Percentiles rank a stretch among this genome's conserved stretches.
These are phyloP conservation scores for Pyrocephalus nanus DNA, from an alignment of 2,797 vertebrate species.

Conservation along the genomic window DNA sequence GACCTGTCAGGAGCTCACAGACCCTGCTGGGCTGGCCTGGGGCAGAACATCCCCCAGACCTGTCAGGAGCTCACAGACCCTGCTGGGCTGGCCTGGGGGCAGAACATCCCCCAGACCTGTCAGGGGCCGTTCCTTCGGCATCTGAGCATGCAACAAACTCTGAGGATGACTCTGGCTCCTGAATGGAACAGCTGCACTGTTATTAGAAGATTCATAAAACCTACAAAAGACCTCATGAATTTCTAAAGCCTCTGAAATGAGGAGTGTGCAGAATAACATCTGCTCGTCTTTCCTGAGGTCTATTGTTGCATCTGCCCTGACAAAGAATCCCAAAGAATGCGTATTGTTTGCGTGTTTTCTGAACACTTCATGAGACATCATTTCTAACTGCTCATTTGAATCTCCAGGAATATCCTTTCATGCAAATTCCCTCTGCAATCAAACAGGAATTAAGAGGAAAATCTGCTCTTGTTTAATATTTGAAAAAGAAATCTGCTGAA, in stretches of 20 bases:
- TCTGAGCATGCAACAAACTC: background rate
- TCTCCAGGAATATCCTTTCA: conserved; percentile 52
- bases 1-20: background rate
- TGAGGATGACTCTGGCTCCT: background rate
- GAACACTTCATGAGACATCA: background rate
- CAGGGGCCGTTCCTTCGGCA: background rate
- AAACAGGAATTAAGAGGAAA: conserved; percentile 24
- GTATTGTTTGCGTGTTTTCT: conserved; percentile 31
- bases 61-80: background rate
- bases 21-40: background rate
- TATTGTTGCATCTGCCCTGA: conserved; percentile 54
- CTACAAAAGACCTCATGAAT: conserved; percentile 65
- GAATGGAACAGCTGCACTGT: conserved; percentile 55
- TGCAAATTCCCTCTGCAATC: background rate
- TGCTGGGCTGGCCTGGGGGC: background rate
- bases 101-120: background rate
- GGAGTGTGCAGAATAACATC: conserved; percentile 59
- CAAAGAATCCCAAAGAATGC: conserved; percentile 38
- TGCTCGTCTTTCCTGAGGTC: conserved; percentile 46
- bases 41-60: background rate
- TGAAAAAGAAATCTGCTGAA: conserved; percentile 27
- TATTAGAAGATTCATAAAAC: conserved; percentile 54
- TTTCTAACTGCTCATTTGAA: conserved; percentile 38
- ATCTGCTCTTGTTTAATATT: conserved; percentile 30
- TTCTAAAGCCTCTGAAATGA: conserved; percentile 60